Conservation (phyloP, 2,113 vertebrate species). For the Phalacrocorax aristotelis region DNA sequence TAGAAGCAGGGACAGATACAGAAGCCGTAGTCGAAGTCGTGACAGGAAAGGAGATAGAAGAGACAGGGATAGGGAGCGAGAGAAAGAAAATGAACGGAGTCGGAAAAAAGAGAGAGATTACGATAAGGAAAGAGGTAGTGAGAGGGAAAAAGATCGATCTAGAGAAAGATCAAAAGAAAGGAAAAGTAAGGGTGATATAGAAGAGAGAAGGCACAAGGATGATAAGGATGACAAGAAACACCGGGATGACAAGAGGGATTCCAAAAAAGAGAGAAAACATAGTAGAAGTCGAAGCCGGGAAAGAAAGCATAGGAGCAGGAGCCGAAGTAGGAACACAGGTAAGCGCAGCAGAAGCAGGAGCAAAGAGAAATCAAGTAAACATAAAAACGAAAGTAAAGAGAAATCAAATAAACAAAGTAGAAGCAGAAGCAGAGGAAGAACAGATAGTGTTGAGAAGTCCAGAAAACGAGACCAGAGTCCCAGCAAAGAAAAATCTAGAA, state of each 20-base stretch:
- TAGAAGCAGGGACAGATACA: conserved; percentile 81
- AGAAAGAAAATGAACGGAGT: conserved; percentile 87
- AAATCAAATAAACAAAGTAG: conserved; percentile 78
- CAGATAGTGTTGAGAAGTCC: conserved; percentile 81
- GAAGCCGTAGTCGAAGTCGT: conserved; percentile 80
- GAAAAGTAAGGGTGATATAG: conserved; percentile 76
- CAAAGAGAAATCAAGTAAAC: conserved; percentile 85
- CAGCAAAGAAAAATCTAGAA: conserved; percentile 82
- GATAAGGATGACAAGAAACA: conserved; percentile 83
- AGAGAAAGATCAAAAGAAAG: conserved; percentile 85
- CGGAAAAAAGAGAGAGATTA: conserved; percentile 90
- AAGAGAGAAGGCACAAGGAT: conserved; percentile 81
- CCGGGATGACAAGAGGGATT: conserved; percentile 85
- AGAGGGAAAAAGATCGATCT: conserved; percentile 84
- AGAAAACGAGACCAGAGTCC: conserved; percentile 87
- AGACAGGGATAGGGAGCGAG: conserved; percentile 88
- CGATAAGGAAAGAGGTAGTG: conserved; percentile 85
- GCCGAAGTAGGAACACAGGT: conserved; percentile 78
- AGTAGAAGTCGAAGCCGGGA: conserved; percentile 85
- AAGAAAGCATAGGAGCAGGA: conserved; percentile 78
- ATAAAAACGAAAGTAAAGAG: conserved; percentile 82
- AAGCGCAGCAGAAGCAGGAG: conserved; percentile 82
- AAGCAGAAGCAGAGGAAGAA: conserved; percentile 80
- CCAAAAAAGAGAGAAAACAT: conserved; percentile 80
- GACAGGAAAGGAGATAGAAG: conserved; percentile 82